These are phyloP conservation scores for Suncus etruscus DNA, from an alignment of 2,113 vertebrate genomes.

Conservation along the genomic window DNA sequence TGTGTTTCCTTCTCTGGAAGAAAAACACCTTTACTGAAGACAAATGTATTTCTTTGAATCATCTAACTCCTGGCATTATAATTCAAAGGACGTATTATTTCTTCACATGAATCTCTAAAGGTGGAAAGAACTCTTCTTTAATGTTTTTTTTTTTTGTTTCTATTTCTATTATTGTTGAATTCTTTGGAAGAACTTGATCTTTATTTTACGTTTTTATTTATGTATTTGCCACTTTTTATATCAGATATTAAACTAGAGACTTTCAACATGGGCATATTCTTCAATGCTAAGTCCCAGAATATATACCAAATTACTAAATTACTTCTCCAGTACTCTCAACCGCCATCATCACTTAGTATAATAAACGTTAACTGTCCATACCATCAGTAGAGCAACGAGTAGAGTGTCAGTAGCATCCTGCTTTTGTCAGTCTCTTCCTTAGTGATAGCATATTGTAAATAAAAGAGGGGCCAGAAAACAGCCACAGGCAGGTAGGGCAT, in stretches of 20 bases:
- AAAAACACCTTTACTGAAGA: not conserved
- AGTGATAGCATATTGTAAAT: not conserved
- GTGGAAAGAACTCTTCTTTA: not conserved
- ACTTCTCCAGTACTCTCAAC: not conserved
- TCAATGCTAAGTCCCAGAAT: not conserved
- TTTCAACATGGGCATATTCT: not conserved
- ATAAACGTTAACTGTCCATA: not conserved
- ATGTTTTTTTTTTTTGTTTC: not conserved
- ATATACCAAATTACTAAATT: not conserved
- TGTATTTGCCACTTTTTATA: not conserved
- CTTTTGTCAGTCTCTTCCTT: constrained; percentile 11
- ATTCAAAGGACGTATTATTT: constrained; percentile 1
- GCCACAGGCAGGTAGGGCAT: too few relatives aligned
- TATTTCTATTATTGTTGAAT: not conserved
- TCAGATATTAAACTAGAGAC: not conserved
- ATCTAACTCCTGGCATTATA: not conserved
- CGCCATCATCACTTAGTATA: not conserved
- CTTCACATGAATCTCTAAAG: not conserved
- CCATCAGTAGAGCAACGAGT: not conserved
- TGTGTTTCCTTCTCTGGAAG: not conserved
- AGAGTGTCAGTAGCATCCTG: not conserved
- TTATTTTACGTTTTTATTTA: not conserved
- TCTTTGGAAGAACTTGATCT: not conserved
- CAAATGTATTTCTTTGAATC: not conserved
- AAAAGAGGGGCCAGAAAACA: too few relatives aligned